Percentiles rank a stretch among this genome's conserved stretches.
phyloP scores from a whole-genome alignment of 2,888 invertebrate species.

The Watsonalla cultraria region DNA sequence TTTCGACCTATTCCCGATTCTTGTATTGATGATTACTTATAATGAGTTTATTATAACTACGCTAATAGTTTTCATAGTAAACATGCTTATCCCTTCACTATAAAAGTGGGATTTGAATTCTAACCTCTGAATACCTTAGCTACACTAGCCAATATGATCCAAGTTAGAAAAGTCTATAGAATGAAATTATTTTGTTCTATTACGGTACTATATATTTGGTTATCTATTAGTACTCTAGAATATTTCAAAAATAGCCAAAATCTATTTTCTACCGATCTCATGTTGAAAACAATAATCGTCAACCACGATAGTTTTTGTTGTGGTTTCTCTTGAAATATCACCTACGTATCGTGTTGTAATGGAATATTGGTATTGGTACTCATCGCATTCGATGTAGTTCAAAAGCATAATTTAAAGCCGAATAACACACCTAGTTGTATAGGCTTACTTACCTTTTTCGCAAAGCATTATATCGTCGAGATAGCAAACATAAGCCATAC shows the following conservation, averaged over 20 bases:
- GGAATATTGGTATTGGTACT: slow-evolving; percentile 60
- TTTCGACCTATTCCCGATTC: slow-evolving; percentile 18
- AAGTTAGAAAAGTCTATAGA: slow-evolving; percentile 47
- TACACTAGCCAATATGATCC: slow-evolving; percentile 54
- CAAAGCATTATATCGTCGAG: slow-evolving; percentile 52
- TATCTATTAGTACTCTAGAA: slow-evolving; percentile 43
- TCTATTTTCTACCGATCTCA: slow-evolving; percentile 50
- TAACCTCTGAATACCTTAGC: slow-evolving; percentile 42
- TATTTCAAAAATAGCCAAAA: slow-evolving; percentile 33
- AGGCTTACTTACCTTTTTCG: slow-evolving; percentile 62
- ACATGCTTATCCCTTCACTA: slow-evolving; percentile 71
- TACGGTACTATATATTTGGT: slow-evolving; percentile 25
- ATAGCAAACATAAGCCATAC: slow-evolving; percentile 70
- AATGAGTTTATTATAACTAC: slow-evolving; percentile 41
- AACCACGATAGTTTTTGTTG: slow-evolving; percentile 38
- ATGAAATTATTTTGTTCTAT: slow-evolving; percentile 20
- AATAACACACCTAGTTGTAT: slow-evolving; percentile 33
- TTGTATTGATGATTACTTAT: slow-evolving; percentile 25
- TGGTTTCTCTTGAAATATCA: slow-evolving; percentile 31
- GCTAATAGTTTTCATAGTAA: slow-evolving; percentile 43
- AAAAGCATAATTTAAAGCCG: slow-evolving; percentile 37
- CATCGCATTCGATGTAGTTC: slow-evolving; percentile 30
- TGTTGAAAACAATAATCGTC: slow-evolving; percentile 37
- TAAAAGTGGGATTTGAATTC: slow-evolving; percentile 52
- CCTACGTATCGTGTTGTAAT: slow-evolving; percentile 66